phyloP scores from a whole-genome alignment of 2,113 vertebrate genomes.

The Rattus rattus region DNA sequence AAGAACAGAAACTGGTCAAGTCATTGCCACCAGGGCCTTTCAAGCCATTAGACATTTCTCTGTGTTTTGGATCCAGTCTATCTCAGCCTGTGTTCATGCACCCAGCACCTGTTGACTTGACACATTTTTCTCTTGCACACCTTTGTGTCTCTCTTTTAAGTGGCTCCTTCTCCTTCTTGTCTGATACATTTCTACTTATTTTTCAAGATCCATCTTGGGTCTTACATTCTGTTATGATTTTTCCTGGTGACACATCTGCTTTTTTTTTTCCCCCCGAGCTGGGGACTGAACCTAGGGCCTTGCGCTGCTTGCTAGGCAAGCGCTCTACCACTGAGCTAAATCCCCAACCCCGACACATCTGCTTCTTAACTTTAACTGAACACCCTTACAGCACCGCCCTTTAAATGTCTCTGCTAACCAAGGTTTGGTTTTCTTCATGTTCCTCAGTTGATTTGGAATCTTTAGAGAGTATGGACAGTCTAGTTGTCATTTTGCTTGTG shows the following conservation, averaged over 20 bases:
- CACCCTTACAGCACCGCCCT: too few species aligned
- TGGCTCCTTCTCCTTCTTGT: not conserved
- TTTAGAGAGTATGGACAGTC: too few species aligned
- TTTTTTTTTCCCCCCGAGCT: too few species aligned
- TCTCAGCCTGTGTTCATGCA: not conserved
- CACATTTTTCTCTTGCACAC: not conserved
- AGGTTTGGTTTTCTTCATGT: not conserved
- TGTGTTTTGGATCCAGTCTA: not conserved
- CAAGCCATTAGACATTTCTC: not conserved
- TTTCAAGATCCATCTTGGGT: not conserved
- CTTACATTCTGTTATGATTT: not conserved
- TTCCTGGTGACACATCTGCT: not conserved
- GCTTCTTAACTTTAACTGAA: not conserved
- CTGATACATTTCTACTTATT: not conserved
- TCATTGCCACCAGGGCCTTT: not conserved
- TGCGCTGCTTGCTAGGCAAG: too few species aligned
- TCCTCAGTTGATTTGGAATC: not conserved
- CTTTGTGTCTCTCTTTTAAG: not conserved
- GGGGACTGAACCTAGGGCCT: too few species aligned
- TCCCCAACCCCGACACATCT: not conserved
- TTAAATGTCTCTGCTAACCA: rapidly evolving
- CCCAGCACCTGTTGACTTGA: not conserved
- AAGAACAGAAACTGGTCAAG: not conserved
- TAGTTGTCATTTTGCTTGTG: not conserved
- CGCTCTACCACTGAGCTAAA: too few species aligned